phyloP scores from a whole-genome alignment of 2,888 invertebrate genomes.

The Ectropis crepuscularia region DNA sequence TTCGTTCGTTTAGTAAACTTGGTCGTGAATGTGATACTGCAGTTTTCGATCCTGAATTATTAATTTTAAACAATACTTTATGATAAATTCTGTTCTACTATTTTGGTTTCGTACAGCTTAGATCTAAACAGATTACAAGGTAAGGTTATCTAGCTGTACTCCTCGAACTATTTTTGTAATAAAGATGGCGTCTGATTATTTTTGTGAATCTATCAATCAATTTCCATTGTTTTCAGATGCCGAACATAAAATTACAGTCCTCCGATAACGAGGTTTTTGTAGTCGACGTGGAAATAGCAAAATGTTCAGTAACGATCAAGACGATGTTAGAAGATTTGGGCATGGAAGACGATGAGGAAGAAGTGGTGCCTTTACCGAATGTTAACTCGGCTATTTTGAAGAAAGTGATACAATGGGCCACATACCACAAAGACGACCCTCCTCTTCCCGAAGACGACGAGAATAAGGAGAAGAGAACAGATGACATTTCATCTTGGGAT shows the following conservation, averaged over 20 bases:
- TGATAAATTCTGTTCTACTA: neutral
- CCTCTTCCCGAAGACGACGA: constrained; percentile 98
- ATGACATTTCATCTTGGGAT: constrained; percentile 99
- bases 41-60: neutral
- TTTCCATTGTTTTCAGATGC: constrained; percentile 87
- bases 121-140: constrained; percentile 1
- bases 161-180: constrained; percentile 36
- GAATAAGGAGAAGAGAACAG: constrained; percentile 98
- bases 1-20: neutral
- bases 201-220: constrained; percentile 25
- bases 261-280: constrained; percentile 98
- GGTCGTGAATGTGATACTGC: constrained; percentile 2
- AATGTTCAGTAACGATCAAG: constrained; percentile 98
- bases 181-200: constrained; percentile 50
- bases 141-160: constrained; percentile 7
- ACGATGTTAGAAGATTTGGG: constrained; percentile 98
- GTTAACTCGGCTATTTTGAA: constrained; percentile 98
- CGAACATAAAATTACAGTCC: constrained; percentile 96
- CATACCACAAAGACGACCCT: constrained; percentile 97
- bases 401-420: constrained; percentile 97
- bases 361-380: constrained; percentile 97
- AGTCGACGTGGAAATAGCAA: constrained; percentile 98
- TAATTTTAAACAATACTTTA: neutral
- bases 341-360: constrained; percentile 96
- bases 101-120: neutral